Evolutionary conservation across 2,797 vertebrate species (phyloP).

Genomic region (Lemur catta): DNA sequence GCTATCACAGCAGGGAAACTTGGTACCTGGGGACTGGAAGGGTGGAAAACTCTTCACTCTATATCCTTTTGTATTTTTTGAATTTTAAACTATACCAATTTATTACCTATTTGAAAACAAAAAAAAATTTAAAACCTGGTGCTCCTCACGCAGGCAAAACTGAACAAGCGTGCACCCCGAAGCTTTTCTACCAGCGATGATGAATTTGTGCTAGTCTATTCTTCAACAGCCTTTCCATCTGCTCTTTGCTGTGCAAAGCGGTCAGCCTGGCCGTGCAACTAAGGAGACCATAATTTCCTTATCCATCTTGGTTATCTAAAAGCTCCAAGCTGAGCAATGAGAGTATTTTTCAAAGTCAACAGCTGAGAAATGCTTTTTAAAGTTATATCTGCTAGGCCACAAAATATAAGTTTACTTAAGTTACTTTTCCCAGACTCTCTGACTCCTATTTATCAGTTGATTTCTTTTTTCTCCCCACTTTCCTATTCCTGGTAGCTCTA

Average conservation of each 20-base stretch:
- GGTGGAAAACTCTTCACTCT: background rate
- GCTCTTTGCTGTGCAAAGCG: background rate
- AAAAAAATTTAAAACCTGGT: background rate
- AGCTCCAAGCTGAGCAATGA: background rate
- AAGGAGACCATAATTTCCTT: conserved; percentile 33
- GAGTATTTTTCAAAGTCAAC: conserved; percentile 47
- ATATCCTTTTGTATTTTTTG: background rate
- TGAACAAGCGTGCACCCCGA: background rate
- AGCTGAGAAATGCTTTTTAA: conserved; percentile 48
- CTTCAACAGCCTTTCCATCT: background rate
- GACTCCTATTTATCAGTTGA: conserved; percentile 52
- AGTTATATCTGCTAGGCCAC: background rate
- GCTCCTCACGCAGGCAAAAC: background rate
- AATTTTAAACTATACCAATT: conserved; percentile 14
- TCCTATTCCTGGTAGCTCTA: conserved; percentile 22
- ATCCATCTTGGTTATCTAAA: conserved; percentile 38
- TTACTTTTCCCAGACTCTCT: conserved; percentile 58
- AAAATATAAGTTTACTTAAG: conserved; percentile 59
- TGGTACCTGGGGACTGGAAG: background rate
- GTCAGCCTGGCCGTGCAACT: background rate
- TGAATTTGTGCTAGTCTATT: background rate
- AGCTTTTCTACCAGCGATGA: background rate
- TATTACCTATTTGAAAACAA: conserved; percentile 3
- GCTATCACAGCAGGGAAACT: background rate
- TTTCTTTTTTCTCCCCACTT: background rate